These are phyloP conservation scores for Argyrosomus japonicus DNA, from an alignment of 2,113 vertebrate genomes.

Conservation along the genomic window DNA sequence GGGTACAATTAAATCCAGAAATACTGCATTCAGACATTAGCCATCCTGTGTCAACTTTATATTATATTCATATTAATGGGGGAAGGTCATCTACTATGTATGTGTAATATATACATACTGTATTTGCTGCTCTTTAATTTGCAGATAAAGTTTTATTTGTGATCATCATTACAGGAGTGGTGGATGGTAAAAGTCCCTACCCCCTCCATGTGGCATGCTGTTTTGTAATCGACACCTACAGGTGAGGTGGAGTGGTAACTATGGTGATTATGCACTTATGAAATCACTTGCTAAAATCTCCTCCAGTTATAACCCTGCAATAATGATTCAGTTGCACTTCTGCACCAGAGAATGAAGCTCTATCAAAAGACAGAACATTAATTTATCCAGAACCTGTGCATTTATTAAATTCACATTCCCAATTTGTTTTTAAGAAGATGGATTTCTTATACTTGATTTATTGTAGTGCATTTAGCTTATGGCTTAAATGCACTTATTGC, in stretches of 20 bases:
- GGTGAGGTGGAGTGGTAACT: conserved; percentile 19
- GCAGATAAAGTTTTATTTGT: neutral
- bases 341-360: neutral
- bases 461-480: conserved; percentile 21
- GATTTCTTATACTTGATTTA: conserved; percentile 17
- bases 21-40: neutral
- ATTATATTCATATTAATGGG: too few species aligned
- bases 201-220: conserved; percentile 9
- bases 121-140: conserved; percentile 1
- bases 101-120: neutral
- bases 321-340: conserved; percentile 32
- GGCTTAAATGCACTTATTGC: conserved; percentile 9
- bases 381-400: neutral
- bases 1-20: conserved; percentile 9
- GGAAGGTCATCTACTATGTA: neutral
- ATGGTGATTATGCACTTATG: conserved; percentile 44
- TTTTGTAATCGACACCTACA: conserved; percentile 39
- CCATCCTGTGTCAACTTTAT: neutral
- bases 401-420: neutral
- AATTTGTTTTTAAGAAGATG: conserved; percentile 24
- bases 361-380: conserved; percentile 18
- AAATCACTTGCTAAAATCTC: conserved; percentile 38
- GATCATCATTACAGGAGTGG: neutral
- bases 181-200: neutral
- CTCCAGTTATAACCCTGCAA: conserved; percentile 8